Base-by-base conservation (phyloP, 2,113 vertebrate genomes). In the Corythoichthys intestinalis region DNA sequence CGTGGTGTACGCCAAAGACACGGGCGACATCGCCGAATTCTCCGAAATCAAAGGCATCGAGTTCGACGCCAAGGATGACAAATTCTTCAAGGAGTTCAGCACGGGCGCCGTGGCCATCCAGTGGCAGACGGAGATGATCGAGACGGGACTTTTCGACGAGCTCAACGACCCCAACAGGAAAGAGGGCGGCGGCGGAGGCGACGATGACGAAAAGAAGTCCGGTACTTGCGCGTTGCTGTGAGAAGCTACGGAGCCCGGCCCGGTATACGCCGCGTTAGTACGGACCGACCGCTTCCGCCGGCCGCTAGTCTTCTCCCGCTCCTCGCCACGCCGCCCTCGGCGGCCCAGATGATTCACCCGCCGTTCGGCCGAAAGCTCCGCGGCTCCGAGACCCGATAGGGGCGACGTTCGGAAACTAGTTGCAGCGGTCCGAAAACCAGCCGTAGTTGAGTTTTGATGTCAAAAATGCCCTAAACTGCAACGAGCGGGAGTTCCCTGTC, bases 91-190 rank as follows among this genome's bases (percentile, higher is more conserved):
- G 70, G 94, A 90, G 86, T 98, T 97, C 85, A 85, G 91, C 1
- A 94, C 95, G 0, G 95, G 95, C 8, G 94, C 96, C 28, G 88
- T 98, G 62, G 49, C 95, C 54, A 91, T 93, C 57, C 86, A 88
- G 0, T 96, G 96, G 95, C 95, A 95, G 85, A 89, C 94, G 66
- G 97, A 97, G 88, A 95, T 97, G 79, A 91, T 97, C 11, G 94
- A 96, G 4, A 95, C 91, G 0, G 94, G 93, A 91, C 93, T 96
- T 37, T 99, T 94, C 65, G 94, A 94, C 0, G 96, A 98, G 86
- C 90, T 96, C 53, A 97, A 92, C 1, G 92, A 97, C 76, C 94
- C 95, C 47, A 92, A 91, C 85, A 92, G 94, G 83, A 88, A 89
- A 17, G 85, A 83, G 52, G 85, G 91, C 0, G 81, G 78, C 1